Conservation (phyloP, 2,888 invertebrate species). For the Malthinus seriepunctatus region DNA sequence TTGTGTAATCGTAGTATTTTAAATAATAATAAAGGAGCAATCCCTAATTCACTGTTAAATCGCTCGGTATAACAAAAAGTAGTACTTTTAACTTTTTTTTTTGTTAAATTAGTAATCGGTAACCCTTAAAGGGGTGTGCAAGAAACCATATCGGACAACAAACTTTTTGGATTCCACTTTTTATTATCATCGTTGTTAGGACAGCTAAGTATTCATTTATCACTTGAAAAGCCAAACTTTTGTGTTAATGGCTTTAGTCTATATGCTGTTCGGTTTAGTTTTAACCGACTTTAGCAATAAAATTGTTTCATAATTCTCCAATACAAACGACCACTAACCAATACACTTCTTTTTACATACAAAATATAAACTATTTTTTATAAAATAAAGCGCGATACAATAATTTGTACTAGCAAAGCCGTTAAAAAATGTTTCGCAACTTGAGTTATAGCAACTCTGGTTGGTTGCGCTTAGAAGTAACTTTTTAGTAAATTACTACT, state of each 20-base stretch:
- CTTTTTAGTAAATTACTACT: slow-evolving; percentile 18
- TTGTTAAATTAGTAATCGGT: slow-evolving; percentile 37
- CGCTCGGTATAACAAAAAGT: no score
- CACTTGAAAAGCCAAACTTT: slow-evolving; percentile 43
- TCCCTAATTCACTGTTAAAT: no score
- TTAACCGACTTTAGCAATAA: slow-evolving; percentile 27
- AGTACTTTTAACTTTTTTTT: slow-evolving; percentile 23
- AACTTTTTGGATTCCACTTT: slow-evolving; percentile 44
- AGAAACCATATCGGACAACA: slow-evolving; percentile 36
- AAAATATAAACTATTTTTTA: not conserved
- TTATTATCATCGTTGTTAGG: slow-evolving; percentile 41
- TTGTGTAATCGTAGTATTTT: no score
- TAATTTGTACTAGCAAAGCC: slow-evolving; percentile 8
- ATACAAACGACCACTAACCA: slow-evolving; percentile 6
- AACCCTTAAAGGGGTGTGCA: slow-evolving; percentile 32
- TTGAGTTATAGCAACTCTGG: slow-evolving; percentile 18
- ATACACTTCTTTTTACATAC: not conserved
- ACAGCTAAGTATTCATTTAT: slow-evolving; percentile 48
- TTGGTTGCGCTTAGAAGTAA: slow-evolving; percentile 29
- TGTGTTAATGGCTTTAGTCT: slow-evolving; percentile 35
- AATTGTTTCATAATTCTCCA: slow-evolving; percentile 20
- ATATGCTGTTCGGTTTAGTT: slow-evolving; percentile 28
- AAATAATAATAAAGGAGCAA: no score
- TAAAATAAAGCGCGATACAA: not conserved
- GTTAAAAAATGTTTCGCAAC: slow-evolving; percentile 10